Conservation (phyloP, 1,140 invertebrate genomes). For the Aphis gossypii region DNA sequence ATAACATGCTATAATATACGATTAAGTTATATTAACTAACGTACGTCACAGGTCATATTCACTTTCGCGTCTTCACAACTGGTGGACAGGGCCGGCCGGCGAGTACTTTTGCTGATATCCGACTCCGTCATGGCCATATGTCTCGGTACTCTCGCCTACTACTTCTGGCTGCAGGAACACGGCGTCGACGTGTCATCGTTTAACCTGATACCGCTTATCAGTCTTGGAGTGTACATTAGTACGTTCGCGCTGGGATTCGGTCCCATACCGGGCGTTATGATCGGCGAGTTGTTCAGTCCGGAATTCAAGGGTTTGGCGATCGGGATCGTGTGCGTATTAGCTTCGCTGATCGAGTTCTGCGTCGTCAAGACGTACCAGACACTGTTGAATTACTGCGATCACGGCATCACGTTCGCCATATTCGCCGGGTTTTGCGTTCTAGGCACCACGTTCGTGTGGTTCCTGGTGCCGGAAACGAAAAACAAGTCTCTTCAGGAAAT, state of each 20-base stretch:
- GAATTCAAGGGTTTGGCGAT: conserved; percentile 79
- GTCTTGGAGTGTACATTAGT: conserved; percentile 77
- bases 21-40: too few relatives aligned
- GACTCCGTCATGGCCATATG: conserved; percentile 69
- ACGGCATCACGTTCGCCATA: conserved; percentile 79
- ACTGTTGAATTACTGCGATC: conserved; percentile 70
- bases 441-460: conserved; percentile 69
- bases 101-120: conserved; percentile 74
- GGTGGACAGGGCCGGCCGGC: conserved; percentile 67
- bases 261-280: conserved; percentile 82
- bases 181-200: conserved; percentile 65
- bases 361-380: conserved; percentile 78
- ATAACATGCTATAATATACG: too few relatives aligned
- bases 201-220: conserved; percentile 76
- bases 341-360: conserved; percentile 79
- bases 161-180: conserved; percentile 70
- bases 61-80: conserved; percentile 65
- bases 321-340: conserved; percentile 71
- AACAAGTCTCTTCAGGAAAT: conserved; percentile 72
- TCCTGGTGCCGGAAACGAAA: conserved; percentile 82
- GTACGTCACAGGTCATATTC: conserved; percentile 65
- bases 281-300: conserved; percentile 77
- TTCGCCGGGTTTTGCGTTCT: conserved; percentile 76
- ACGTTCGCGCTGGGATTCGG: conserved; percentile 80
- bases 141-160: conserved; percentile 64